Evolutionary conservation across 2,797 vertebrate species (phyloP), one percentile per base, ranked within the genome.

Genomic region (Balearica regulorum): DNA sequence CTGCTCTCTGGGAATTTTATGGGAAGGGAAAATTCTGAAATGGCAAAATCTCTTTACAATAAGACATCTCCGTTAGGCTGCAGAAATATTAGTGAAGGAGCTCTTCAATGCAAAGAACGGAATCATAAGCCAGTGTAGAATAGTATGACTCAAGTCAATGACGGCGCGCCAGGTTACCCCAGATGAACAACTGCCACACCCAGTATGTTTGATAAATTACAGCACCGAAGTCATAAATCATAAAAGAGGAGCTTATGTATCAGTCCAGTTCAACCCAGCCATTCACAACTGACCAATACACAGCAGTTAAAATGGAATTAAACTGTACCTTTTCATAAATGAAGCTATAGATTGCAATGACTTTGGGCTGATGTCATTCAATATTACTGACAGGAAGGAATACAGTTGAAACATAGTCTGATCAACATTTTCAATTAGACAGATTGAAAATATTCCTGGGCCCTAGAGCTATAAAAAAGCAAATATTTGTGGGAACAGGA

Each of bases 281-380:
- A 92, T 96, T 97, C 95, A 94, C 86, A 96, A 73, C 81, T 73
- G 75, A 68, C 73, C 90, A 72, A 72, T 65, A 68, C 41, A 83
- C 37, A 79, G 61, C 78, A 93, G 81, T 92, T 97, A 92, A 89
- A 96, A 93, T 66, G 58, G 93, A 96, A 96, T 97, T 93, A 95
- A 91, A 90, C 41, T 69, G 71, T 26, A 57, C 16, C 20, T 64
- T 89, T 90, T 90, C 64, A 66, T 51, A 89, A 90, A 70, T 1
- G 1, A 69, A 96, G 93, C 77, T 78, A 93, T 86, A 90, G 94
- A 83, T 87, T 94, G 55, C 60, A 94, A 93, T 91, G 88, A 93
- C 83, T 96, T 95, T 48, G 43, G 81, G 53, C 49, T 92, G 94
- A 71, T 61, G 86, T 57, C 29, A 70, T 93, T 95, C 84, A 5